These are phyloP conservation scores for Meghimatium bilineatum DNA, from an alignment of 2,888 invertebrate genomes.

Conservation along the genomic window DNA sequence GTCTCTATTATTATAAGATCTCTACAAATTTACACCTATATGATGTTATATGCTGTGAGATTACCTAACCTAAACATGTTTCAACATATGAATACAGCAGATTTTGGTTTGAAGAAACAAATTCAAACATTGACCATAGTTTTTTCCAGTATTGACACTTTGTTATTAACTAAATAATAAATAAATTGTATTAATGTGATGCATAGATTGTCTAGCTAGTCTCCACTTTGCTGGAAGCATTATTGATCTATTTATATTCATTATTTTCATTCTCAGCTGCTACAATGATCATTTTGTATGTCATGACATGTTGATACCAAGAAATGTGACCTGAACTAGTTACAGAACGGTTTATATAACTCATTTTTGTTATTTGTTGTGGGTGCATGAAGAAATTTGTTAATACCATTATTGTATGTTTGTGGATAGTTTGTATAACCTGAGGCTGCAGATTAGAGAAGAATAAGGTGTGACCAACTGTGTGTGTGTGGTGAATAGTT, in stretches of 20 bases:
- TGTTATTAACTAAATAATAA: constrained; percentile 1
- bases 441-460: too few species aligned
- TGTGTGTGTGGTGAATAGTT: too few species aligned
- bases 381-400: too few species aligned
- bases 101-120: too few species aligned
- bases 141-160: not conserved
- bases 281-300: not conserved
- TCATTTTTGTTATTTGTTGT: not conserved
- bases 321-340: not conserved
- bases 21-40: too few species aligned
- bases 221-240: not conserved
- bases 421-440: too few species aligned
- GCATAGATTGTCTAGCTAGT: not conserved
- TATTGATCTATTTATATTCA: not conserved
- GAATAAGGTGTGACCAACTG: too few species aligned
- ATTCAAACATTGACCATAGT: too few species aligned
- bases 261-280: not conserved
- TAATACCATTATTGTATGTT: too few species aligned
- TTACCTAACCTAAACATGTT: too few species aligned
- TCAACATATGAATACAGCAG: not conserved
- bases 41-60: too few species aligned
- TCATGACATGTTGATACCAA: not conserved
- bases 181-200: not conserved
- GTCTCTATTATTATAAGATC: too few species aligned
- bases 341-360: not conserved